phyloP scores from a whole-genome alignment of 2,888 invertebrate genomes.

The Rhingia rostrata region DNA sequence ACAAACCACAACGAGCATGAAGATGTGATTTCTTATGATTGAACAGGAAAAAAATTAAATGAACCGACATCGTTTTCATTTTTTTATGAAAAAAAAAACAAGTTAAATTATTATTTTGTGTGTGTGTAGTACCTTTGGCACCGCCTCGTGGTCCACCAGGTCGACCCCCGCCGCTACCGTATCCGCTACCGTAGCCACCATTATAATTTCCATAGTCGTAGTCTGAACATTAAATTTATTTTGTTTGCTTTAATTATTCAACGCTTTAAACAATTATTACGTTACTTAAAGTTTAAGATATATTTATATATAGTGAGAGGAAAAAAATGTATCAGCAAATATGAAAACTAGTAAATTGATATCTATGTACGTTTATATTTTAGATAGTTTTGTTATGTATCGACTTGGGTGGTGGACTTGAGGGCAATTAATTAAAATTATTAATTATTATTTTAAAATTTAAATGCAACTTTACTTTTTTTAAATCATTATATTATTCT shows the following conservation, averaged over 20 bases:
- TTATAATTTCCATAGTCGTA: slow-evolving; percentile 84
- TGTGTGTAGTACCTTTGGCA: slow-evolving; percentile 89
- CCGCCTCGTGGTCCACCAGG: slow-evolving; percentile 92
- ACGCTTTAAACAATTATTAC: slow-evolving; percentile 54
- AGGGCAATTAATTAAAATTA: slow-evolving; percentile 41
- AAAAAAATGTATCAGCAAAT: slow-evolving; percentile 61
- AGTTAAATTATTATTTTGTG: slow-evolving; percentile 49
- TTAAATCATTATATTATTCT: neutral
- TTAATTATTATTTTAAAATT: slow-evolving; percentile 30
- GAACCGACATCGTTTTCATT: slow-evolving; percentile 59
- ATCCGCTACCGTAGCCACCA: slow-evolving; percentile 94
- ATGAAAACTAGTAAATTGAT: slow-evolving; percentile 47
- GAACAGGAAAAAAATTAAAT: slow-evolving; percentile 42
- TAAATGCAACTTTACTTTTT: slow-evolving; percentile 8
- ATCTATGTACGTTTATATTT: slow-evolving; percentile 32
- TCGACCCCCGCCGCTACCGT: slow-evolving; percentile 92
- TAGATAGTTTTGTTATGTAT: slow-evolving; percentile 17
- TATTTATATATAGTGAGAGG: slow-evolving; percentile 50
- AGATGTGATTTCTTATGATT: slow-evolving; percentile 45
- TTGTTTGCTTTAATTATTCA: slow-evolving; percentile 66
- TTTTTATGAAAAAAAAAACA: slow-evolving; percentile 52
- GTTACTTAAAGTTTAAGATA: slow-evolving; percentile 30
- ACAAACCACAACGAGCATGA: no score
- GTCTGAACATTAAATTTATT: slow-evolving; percentile 84
- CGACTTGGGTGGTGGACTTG: slow-evolving; percentile 72